Percentiles rank a stretch among this genome's conserved stretches.
These are phyloP conservation scores for Cryptocephalus moraei DNA, from an alignment of 2,888 invertebrate genomes.

Conservation along the genomic window DNA sequence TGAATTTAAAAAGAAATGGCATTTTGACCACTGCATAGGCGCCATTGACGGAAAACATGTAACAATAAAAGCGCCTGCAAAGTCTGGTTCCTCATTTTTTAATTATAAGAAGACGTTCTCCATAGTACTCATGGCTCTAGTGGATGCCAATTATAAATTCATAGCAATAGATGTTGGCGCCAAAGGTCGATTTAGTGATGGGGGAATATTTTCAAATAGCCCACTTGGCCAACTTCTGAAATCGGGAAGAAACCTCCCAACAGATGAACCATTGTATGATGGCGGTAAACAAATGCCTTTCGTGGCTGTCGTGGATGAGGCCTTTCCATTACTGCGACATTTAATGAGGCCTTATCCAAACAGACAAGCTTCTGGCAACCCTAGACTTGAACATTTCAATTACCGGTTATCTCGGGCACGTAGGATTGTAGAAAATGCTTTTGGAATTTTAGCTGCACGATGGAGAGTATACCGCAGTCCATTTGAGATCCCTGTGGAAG, in stretches of 20 bases:
- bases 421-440: too few species aligned
- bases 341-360: constrained; percentile 6
- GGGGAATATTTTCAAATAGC: too few species aligned
- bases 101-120: constrained; percentile 23
- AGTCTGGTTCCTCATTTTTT: constrained; percentile 19
- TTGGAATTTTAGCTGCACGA: not conserved
- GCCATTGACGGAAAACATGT: constrained; percentile 24
- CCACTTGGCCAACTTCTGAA: too few species aligned
- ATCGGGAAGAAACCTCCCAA: not conserved
- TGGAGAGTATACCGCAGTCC: constrained; percentile 1
- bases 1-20: constrained; percentile 17
- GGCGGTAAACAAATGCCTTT: constrained; percentile 1
- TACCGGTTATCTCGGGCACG: not conserved
- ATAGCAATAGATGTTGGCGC: constrained; percentile 18
- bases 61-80: constrained; percentile 16
- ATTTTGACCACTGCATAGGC: constrained; percentile 20
- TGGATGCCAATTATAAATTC: constrained; percentile 21
- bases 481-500: not conserved
- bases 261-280: constrained; percentile 1
- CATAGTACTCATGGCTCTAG: constrained; percentile 19
- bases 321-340: constrained; percentile 2
- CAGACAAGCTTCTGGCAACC: constrained; percentile 1
- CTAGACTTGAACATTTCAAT: constrained; percentile 1
- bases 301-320: constrained; percentile 1
- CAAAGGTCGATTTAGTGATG: constrained; percentile 21